phyloP scores from a whole-genome alignment of 1,140 invertebrate genomes.

The Caerostris darwini region DNA sequence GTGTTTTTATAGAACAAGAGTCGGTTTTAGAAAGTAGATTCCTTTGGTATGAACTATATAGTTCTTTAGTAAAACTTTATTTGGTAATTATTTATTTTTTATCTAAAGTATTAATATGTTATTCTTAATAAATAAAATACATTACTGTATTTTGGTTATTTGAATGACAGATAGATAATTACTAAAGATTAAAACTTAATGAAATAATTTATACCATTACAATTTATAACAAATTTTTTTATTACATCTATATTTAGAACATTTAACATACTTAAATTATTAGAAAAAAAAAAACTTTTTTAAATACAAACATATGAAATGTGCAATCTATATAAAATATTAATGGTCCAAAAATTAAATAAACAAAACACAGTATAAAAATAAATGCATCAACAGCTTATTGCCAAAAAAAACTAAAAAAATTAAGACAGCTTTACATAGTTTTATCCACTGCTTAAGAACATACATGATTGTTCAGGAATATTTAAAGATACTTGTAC shows the following conservation, averaged over 20 bases:
- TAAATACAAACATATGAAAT: slow-evolving; percentile 44
- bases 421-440: not conserved
- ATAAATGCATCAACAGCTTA: slow-evolving; percentile 42
- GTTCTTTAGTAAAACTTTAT: too few species aligned
- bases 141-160: too few species aligned
- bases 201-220: not conserved
- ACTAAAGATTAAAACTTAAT: too few species aligned
- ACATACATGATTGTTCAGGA: not conserved
- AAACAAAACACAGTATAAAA: not conserved
- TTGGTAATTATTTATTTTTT: too few species aligned
- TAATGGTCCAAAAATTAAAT: slow-evolving; percentile 26
- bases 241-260: slow-evolving; percentile 6
- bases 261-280: not conserved
- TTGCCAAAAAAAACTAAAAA: not conserved
- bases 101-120: too few species aligned
- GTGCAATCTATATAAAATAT: slow-evolving; percentile 23
- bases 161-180: too few species aligned
- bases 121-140: too few species aligned
- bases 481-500: not conserved
- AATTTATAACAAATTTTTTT: slow-evolving; percentile 6
- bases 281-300: not conserved
- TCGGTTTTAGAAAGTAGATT: too few species aligned
- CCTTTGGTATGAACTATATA: too few species aligned
- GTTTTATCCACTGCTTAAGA: not conserved
- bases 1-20: too few species aligned